Percentiles rank a stretch among this genome's conserved stretches.
Conservation (phyloP, 2,888 invertebrate genomes). For the Sclerodermus sp. region DNA sequence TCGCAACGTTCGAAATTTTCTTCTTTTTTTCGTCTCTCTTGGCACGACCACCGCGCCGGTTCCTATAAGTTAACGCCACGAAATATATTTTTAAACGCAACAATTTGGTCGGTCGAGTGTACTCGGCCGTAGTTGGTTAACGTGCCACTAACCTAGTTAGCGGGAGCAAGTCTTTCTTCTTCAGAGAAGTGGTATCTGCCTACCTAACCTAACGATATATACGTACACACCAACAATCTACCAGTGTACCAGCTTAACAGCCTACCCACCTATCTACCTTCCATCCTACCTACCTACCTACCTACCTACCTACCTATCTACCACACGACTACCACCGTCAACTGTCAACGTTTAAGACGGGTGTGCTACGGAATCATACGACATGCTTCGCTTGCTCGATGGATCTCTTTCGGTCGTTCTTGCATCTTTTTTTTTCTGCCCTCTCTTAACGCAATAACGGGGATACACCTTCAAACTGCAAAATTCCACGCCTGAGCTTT, state of each 20-base stretch:
- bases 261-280: constrained; percentile 34
- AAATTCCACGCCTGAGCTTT: constrained; percentile 13
- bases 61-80: constrained; percentile 3
- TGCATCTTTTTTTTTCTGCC: constrained; percentile 5
- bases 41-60: background rate
- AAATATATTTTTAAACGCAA: constrained; percentile 46
- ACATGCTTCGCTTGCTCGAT: constrained; percentile 34
- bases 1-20: background rate
- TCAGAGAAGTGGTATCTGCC: constrained; percentile 38
- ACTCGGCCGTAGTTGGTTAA: constrained; percentile 47
- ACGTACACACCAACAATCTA: constrained; percentile 1
- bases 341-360: constrained; percentile 7
- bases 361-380: constrained; percentile 23
- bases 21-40: background rate
- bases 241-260: constrained; percentile 11
- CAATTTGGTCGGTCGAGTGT: constrained; percentile 47
- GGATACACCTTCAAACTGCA: constrained; percentile 20
- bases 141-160: constrained; percentile 57
- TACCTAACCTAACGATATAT: constrained; percentile 25
- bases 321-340: constrained; percentile 22
- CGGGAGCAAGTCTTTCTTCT: constrained; percentile 53
- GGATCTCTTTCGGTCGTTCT: constrained; percentile 9
- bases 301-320: constrained; percentile 34
- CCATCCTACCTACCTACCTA: constrained; percentile 20
- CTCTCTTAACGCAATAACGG: constrained; percentile 8